Percentiles rank a stretch among this genome's conserved stretches.
Conservation (phyloP, 1,140 invertebrate species). For the Penaeus indicus region DNA sequence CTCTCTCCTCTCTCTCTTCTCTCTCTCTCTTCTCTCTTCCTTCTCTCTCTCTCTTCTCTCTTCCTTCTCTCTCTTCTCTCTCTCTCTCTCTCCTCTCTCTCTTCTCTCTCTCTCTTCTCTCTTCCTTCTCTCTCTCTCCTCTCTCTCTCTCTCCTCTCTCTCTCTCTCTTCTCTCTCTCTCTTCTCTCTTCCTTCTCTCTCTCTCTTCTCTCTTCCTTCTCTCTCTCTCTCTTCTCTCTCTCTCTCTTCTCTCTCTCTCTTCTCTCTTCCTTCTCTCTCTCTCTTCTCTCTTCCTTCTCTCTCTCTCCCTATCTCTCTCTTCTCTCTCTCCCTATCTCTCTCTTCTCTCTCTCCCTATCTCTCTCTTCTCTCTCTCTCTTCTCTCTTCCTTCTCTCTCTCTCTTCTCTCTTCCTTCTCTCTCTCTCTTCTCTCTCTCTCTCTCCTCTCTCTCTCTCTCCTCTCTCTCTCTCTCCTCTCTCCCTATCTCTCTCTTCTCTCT, state of each 20-base stretch:
- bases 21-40: constrained; percentile 15
- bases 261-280: neutral
- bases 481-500: constrained; percentile 29
- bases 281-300: neutral
- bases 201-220: neutral
- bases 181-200: neutral
- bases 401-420: too few species aligned
- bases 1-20: constrained; percentile 5
- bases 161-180: neutral
- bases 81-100: too few species aligned
- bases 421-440: constrained; percentile 18
- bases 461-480: constrained; percentile 20
- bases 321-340: neutral
- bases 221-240: too few species aligned
- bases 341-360: neutral
- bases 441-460: neutral
- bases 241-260: too few species aligned
- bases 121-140: too few species aligned
- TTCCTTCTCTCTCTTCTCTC: neutral
- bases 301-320: constrained; percentile 18
- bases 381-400: neutral
- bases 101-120: too few species aligned
- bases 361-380: constrained; percentile 14
- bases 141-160: too few species aligned
- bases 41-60: constrained; percentile 3